These are phyloP conservation scores for Thysanoteuthis rhombus DNA, from an alignment of 2,888 invertebrate species.

Conservation along the genomic window DNA sequence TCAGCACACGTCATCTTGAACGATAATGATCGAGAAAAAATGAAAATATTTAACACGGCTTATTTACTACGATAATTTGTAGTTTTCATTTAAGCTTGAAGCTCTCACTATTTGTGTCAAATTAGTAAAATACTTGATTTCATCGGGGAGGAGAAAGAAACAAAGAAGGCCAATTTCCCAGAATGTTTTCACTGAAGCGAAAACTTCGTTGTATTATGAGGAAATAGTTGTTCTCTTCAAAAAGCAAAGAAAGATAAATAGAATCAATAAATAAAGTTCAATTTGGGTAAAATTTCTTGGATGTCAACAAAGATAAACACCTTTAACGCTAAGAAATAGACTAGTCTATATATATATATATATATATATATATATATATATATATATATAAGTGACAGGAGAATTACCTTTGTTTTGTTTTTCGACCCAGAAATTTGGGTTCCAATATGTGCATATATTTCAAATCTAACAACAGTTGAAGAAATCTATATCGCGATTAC, in stretches of 20 bases:
- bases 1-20: background rate
- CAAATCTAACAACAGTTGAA: no score
- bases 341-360: no score
- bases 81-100: background rate
- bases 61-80: background rate
- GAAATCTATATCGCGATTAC: no score
- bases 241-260: background rate
- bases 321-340: no score
- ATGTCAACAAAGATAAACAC: background rate
- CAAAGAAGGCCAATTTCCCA: background rate
- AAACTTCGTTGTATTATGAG: background rate
- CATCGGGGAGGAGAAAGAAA: background rate
- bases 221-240: no score
- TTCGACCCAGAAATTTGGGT: no score
- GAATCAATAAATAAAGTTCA: background rate
- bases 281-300: background rate
- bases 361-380: no score
- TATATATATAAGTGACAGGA: no score
- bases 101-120: background rate
- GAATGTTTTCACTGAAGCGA: background rate
- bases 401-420: no score
- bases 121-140: background rate
- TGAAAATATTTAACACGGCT: background rate
- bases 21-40: background rate
- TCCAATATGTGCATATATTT: no score